phyloP scores from a whole-genome alignment of 2,113 vertebrate species.

The Ailurus styani region DNA sequence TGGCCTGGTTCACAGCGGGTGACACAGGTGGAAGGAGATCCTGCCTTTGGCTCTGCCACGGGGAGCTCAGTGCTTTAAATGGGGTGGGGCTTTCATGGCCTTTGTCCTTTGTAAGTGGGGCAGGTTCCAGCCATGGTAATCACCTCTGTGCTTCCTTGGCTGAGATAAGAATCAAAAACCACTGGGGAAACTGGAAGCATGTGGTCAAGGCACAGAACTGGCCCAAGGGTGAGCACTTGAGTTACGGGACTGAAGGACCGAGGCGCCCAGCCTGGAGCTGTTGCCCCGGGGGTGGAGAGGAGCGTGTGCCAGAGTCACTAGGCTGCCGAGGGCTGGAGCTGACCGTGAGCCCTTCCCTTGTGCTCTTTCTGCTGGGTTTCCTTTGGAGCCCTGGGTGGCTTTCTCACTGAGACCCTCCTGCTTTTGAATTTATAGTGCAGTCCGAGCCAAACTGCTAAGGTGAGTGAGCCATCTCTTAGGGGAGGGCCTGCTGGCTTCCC shows the following conservation, averaged over 20 bases:
- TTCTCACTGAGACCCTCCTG: neutral
- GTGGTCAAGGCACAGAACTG: neutral
- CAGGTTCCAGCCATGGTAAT: neutral
- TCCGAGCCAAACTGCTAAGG: neutral
- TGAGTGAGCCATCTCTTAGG: neutral
- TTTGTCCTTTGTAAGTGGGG: neutral
- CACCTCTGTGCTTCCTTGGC: neutral
- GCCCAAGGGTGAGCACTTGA: accelerated
- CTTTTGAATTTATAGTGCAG: neutral
- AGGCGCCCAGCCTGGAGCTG: neutral
- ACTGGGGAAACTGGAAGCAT: neutral
- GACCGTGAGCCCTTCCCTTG: too few relatives aligned
- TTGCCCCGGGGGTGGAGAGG: neutral
- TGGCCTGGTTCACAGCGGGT: accelerated
- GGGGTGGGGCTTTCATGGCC: neutral
- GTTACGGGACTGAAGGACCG: neutral
- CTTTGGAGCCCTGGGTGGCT: too few relatives aligned
- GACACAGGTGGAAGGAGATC: neutral
- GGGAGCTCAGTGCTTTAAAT: neutral
- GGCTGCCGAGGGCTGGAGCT: neutral
- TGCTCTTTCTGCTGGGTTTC: too few relatives aligned
- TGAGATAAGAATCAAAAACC: neutral
- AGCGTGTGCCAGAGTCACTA: accelerated
- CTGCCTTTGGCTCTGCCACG: accelerated
- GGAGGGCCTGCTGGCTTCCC: neutral